Evolutionary conservation across 1,140 invertebrate genomes (phyloP), one percentile per base, ranked within the genome.

Genomic region (Caenorhabditis inopinata): DNA sequence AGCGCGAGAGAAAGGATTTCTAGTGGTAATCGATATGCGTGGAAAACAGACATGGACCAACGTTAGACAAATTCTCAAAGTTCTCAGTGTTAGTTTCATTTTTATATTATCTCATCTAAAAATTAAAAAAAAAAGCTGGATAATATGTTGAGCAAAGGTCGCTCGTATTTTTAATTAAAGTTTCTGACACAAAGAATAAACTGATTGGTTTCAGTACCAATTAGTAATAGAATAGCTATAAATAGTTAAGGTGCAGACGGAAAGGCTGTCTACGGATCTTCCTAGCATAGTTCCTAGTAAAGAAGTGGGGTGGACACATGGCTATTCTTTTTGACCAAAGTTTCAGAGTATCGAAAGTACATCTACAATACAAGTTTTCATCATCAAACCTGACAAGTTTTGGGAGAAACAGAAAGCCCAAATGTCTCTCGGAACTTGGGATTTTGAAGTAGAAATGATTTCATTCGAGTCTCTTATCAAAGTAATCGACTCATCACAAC

Each of bases 371-470:
- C 93, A 96, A 88, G 95, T 94, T 81, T 94, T 95, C 86, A 95
- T 99, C 88, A 96, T 98, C 83, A 97, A 98, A 90, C 95, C 96
- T 84, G 96, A 98, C 87, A 98, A 96, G 89, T 98, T 98, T 91
- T 98, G 96, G 96, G 96, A 98, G 90, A 98, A 98, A 90, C 96
- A 98, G 90, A 93, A 96, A 86, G 97, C 96, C 5, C 62, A 84
- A 96, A 94, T 75, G 92, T 45, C 46, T 11, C 35, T 74, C 12
- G 46, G 45, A 48, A 77, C 53, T 9, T 75, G 21, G 91, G 97
- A 96, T 90, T 98, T 98, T 92, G 96, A 98, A 92, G 95, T 95
- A 86, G 94, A 93, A 87, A 94, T 97, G 90, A 95, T 98, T 89
- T 95, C 94, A 89, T 92, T 97, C 87, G 96, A 98, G 90, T 94